Conservation (phyloP, 92 coral and sea anemone species). For the Phymanthus crucifer region DNA sequence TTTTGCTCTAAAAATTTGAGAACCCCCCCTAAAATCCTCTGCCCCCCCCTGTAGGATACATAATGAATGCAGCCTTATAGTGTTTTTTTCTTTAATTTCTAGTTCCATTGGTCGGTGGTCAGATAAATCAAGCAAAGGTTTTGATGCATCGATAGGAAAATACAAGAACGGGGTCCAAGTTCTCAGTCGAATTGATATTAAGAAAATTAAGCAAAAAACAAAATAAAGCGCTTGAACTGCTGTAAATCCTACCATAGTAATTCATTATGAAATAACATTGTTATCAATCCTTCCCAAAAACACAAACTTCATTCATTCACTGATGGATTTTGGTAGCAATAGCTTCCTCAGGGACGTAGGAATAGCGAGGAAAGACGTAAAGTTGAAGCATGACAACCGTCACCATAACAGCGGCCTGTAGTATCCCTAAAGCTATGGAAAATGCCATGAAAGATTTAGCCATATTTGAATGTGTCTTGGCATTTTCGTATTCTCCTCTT, state of each 20-base stretch:
- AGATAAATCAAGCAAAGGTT: slow-evolving; percentile 71
- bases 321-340: neutral
- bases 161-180: slow-evolving; percentile 84
- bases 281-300: no score
- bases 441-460: slow-evolving; percentile 47
- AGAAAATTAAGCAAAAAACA: slow-evolving; percentile 63
- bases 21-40: no score
- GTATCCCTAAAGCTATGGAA: slow-evolving; percentile 50
- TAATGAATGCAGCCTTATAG: no score
- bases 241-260: neutral
- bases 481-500: slow-evolving; percentile 28
- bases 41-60: no score
- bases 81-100: neutral
- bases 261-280: no score
- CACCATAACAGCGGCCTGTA: slow-evolving; percentile 55
- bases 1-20: no score
- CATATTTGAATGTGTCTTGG: slow-evolving; percentile 43
- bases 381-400: slow-evolving; percentile 59
- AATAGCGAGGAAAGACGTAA: slow-evolving; percentile 43
- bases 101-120: slow-evolving; percentile 80
- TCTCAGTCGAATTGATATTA: slow-evolving; percentile 75
- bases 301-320: neutral
- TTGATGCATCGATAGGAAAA: slow-evolving; percentile 74
- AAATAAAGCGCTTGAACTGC: neutral
- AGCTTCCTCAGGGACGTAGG: neutral